These are phyloP conservation scores for Dendrolimus houi DNA, from an alignment of 2,888 invertebrate genomes.

Conservation along the genomic window DNA sequence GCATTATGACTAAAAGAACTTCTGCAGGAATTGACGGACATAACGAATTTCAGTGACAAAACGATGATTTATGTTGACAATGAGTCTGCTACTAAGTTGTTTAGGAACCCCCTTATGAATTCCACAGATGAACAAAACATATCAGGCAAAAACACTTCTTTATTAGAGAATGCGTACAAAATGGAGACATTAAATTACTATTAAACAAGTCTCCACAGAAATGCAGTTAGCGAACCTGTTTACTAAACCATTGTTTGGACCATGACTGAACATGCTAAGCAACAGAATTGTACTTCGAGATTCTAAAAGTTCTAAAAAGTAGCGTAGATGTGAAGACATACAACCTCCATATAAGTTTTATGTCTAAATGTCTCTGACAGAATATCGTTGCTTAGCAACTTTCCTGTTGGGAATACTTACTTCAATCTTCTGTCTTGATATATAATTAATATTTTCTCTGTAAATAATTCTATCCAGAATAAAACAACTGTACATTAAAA, in stretches of 20 bases:
- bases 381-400: no score
- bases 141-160: slow-evolving; percentile 2
- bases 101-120: slow-evolving; percentile 4
- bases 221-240: background rate
- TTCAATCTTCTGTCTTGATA: no score
- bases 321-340: no score
- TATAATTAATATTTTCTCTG: no score
- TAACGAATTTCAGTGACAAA: no score
- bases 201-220: background rate
- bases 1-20: slow-evolving; percentile 19
- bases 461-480: no score
- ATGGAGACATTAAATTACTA: background rate
- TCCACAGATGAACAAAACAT: slow-evolving; percentile 6
- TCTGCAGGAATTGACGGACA: background rate
- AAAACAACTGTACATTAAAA: no score
- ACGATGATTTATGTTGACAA: background rate
- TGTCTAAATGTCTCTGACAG: no score
- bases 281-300: no score
- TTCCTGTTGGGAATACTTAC: no score
- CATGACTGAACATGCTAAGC: background rate
- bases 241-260: background rate
- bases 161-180: background rate
- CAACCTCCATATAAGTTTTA: no score
- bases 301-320: no score
- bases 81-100: slow-evolving; percentile 3